Percentiles rank a stretch among this genome's conserved stretches.
Evolutionary conservation across 2,797 vertebrate species (phyloP).

Genomic region (Vespertilio murinus): DNA sequence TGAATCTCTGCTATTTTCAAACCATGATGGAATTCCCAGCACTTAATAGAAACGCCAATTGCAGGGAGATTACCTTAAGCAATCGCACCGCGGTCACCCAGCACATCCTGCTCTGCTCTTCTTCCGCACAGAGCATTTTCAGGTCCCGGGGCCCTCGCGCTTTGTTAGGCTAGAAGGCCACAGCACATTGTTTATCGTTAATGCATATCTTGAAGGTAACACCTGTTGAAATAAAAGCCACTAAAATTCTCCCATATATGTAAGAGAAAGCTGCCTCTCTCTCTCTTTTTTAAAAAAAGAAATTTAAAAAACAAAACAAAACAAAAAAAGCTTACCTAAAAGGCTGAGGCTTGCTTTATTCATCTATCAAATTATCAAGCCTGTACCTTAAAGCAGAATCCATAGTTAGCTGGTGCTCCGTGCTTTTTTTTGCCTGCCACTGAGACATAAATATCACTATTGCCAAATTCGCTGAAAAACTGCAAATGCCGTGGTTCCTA

Average conservation of each 20-base stretch:
- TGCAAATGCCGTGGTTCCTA: slow-evolving; percentile 97
- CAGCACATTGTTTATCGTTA: slow-evolving; percentile 89
- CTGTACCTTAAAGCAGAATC: slow-evolving; percentile 97
- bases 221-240: slow-evolving; percentile 91
- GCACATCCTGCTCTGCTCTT: slow-evolving; percentile 94
- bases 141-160: slow-evolving; percentile 92
- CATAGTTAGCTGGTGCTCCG: slow-evolving; percentile 92
- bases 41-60: neutral
- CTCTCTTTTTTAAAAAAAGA: slow-evolving; percentile 51
- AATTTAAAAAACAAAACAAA: slow-evolving; percentile 53
- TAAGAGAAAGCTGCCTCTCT: slow-evolving; percentile 80
- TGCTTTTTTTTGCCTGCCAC: slow-evolving; percentile 92
- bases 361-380: slow-evolving; percentile 83
- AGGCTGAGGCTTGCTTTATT: slow-evolving; percentile 81
- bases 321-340: slow-evolving; percentile 80
- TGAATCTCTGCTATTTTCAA: neutral
- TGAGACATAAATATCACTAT: slow-evolving; percentile 93
- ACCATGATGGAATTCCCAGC: neutral
- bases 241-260: slow-evolving; percentile 88
- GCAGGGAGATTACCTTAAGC: slow-evolving; percentile 91
- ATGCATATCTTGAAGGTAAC: slow-evolving; percentile 88
- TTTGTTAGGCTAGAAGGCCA: slow-evolving; percentile 93
- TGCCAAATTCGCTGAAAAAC: slow-evolving; percentile 95
- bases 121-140: slow-evolving; percentile 97
- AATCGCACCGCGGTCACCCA: slow-evolving; percentile 98